Conservation (phyloP, 2,113 vertebrate species). For the Podarcis muralis region DNA sequence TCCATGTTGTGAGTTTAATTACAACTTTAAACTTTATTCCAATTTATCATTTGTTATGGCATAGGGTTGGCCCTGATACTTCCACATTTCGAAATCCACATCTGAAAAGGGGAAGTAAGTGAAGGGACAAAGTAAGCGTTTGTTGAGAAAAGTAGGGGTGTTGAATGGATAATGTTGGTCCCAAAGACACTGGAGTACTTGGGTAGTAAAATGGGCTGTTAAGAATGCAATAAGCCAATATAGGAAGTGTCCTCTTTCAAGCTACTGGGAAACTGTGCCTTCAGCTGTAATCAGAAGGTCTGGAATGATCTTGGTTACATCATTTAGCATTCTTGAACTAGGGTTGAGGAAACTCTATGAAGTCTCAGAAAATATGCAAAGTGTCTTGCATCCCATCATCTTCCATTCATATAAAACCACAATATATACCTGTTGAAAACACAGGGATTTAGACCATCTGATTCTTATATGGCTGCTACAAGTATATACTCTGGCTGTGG, state of each 20-base stretch:
- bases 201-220: conserved; percentile 20
- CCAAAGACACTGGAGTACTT: conserved; percentile 28
- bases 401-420: background rate
- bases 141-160: conserved; percentile 37
- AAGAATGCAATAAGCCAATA: background rate
- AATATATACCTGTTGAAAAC: background rate
- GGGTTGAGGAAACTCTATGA: background rate
- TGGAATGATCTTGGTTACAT: background rate
- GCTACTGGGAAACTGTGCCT: conserved; percentile 12
- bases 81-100: conserved; percentile 56
- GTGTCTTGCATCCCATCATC: background rate
- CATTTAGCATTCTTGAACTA: background rate
- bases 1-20: conserved; percentile 55
- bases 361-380: background rate
- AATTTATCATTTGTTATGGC: conserved; percentile 48
- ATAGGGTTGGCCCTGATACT: conserved; percentile 49
- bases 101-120: conserved; percentile 47
- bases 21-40: conserved; percentile 51
- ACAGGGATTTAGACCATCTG: background rate
- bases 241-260: conserved; percentile 13
- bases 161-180: conserved; percentile 2
- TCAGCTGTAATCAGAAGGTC: background rate
- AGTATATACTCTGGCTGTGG: background rate
- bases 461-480: background rate
- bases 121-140: conserved; percentile 20